A percentile compares a stretch with the other conserved stretches of the same genome.
These are phyloP conservation scores for Lithophane semibrunnea DNA, from an alignment of 2,888 invertebrate species.

Conservation along the genomic window DNA sequence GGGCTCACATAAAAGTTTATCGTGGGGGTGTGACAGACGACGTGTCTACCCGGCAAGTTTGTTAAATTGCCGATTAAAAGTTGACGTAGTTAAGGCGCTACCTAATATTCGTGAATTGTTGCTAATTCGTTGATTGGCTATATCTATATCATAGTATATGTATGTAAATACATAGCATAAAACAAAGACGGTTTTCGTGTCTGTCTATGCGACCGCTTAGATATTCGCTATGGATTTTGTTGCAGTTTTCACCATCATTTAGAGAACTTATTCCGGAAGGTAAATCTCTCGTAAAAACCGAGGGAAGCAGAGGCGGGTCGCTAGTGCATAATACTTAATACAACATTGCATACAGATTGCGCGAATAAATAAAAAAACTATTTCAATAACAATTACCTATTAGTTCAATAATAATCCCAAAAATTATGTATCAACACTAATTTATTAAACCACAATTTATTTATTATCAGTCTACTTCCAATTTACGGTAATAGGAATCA, in stretches of 20 bases:
- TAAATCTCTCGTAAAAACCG: not conserved
- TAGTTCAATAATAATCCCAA: not conserved
- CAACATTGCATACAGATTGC: not conserved
- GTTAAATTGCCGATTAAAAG: conserved; percentile 34
- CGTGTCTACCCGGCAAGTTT: conserved; percentile 39
- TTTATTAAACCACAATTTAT: conserved; percentile 18
- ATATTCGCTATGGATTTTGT: not conserved
- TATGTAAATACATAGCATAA: not conserved
- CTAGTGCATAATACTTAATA: not conserved
- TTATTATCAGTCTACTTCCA: conserved; percentile 58
- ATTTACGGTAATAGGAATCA: conserved; percentile 78
- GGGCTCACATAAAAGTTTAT: conserved; percentile 73
- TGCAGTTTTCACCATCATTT: not conserved
- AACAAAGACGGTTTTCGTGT: not conserved
- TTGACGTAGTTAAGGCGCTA: not conserved
- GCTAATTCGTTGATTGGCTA: not conserved
- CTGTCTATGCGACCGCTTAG: too few species aligned
- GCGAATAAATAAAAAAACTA: not conserved
- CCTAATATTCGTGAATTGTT: not conserved
- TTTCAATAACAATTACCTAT: not conserved
- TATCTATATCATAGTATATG: not conserved
- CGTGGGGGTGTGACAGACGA: conserved; percentile 52
- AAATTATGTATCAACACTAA: conserved; percentile 5
- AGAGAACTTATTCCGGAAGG: too few species aligned
- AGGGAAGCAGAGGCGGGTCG: not conserved